These are phyloP conservation scores for Subacronicta megacephala DNA, from an alignment of 2,888 invertebrate genomes.

Conservation along the genomic window DNA sequence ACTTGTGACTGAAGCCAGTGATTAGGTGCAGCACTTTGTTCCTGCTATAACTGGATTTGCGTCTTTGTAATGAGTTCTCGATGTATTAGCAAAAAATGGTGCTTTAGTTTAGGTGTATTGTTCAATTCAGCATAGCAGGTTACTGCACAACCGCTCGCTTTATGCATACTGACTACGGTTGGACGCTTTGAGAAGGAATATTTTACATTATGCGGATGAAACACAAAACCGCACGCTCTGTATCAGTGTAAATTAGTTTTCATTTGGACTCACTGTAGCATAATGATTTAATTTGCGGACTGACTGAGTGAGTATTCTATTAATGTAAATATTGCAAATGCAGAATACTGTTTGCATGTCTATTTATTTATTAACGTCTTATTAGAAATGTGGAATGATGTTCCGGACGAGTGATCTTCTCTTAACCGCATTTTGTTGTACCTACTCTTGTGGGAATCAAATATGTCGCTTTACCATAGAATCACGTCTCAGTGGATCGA, in stretches of 20 bases:
- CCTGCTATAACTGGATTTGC: constrained; percentile 33
- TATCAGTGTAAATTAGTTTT: constrained; percentile 45
- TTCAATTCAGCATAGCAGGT: constrained; percentile 13
- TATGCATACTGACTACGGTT: constrained; percentile 33
- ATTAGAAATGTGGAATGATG: constrained; percentile 10
- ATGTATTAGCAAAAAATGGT: constrained; percentile 28
- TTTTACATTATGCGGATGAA: constrained; percentile 35
- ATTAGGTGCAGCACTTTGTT: constrained; percentile 54
- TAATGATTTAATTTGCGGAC: constrained; percentile 37
- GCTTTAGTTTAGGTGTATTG: constrained; percentile 8
- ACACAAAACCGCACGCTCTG: constrained; percentile 28
- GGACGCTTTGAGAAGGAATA: constrained; percentile 32
- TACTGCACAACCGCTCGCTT: constrained; percentile 6
- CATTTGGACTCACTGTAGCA: constrained; percentile 16
- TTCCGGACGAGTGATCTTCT: constrained; percentile 11
- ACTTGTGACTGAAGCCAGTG: constrained; percentile 45
- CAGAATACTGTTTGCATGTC: constrained; percentile 5
- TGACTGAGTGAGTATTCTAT: constrained; percentile 13
- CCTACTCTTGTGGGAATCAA: constrained; percentile 35
- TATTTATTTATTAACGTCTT: background rate
- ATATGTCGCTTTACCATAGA: constrained; percentile 39
- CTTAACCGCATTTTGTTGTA: constrained; percentile 12
- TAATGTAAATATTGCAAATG: constrained; percentile 5
- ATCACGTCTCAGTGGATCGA: constrained; percentile 41
- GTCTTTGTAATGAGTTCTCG: constrained; percentile 42